phyloP scores from a whole-genome alignment of 2,888 invertebrate genomes.

The Tenthredo distinguenda region DNA sequence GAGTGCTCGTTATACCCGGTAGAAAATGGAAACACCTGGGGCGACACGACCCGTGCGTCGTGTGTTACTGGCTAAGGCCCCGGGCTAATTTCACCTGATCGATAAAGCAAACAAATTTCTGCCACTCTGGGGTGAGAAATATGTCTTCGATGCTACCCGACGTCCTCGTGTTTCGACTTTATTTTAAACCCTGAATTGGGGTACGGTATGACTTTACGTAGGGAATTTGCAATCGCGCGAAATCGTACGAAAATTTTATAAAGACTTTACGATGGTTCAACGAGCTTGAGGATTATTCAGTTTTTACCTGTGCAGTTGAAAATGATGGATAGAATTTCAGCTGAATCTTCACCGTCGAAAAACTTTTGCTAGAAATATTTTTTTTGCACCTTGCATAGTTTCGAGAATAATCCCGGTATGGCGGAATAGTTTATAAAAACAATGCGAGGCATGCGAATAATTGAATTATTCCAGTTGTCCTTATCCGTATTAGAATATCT shows the following conservation, averaged over 20 bases:
- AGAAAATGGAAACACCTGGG: constrained; percentile 51
- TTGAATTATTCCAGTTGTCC: background rate
- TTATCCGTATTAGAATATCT: background rate
- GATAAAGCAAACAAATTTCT: constrained; percentile 50
- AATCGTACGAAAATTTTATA: background rate
- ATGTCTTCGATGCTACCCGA: background rate
- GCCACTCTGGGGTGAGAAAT: background rate
- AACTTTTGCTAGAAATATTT: background rate
- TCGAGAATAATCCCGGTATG: background rate
- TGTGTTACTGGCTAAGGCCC: constrained; percentile 27
- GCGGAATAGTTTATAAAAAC: background rate
- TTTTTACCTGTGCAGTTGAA: too few relatives aligned
- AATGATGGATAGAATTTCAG: background rate
- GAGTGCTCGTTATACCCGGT: constrained; percentile 48
- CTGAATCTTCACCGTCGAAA: background rate
- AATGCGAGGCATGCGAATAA: background rate
- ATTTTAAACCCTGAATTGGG: background rate
- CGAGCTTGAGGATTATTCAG: background rate
- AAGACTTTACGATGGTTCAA: background rate
- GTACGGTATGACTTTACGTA: background rate
- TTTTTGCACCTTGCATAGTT: background rate
- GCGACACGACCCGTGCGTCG: constrained; percentile 48
- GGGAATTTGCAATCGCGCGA: background rate
- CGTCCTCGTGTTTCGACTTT: background rate
- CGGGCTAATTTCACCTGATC: constrained; percentile 47